A percentile compares a stretch with the other conserved stretches of the same genome.
Evolutionary conservation across 2,888 invertebrate genomes (phyloP).

Genomic region (Sesia apiformis): DNA sequence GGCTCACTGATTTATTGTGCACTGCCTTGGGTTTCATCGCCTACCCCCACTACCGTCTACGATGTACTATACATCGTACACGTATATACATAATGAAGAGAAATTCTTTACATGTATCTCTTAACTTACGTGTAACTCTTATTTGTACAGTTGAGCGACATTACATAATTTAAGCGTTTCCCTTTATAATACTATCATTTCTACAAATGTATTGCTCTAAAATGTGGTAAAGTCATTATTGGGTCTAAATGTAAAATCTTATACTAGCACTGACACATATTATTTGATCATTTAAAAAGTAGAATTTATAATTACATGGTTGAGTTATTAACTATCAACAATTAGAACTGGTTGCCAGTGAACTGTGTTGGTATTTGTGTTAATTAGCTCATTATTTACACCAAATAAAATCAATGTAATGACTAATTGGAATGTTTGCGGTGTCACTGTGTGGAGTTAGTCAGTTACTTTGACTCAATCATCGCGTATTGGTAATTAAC

Average conservation of each 20-base stretch:
- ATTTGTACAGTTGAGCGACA: no score
- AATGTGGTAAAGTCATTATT: no score
- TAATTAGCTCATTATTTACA: neutral
- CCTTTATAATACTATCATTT: no score
- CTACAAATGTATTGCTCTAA: no score
- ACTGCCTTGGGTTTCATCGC: constrained; percentile 51
- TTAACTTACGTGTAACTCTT: constrained; percentile 21
- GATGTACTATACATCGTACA: constrained; percentile 33
- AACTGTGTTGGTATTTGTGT: no score
- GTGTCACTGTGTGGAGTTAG: constrained; percentile 4
- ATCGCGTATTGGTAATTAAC: constrained; percentile 30
- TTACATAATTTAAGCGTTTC: no score
- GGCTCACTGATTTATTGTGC: constrained; percentile 62
- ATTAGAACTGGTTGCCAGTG: no score
- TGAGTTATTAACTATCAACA: no score
- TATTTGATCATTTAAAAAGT: no score
- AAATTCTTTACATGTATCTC: constrained; percentile 53
- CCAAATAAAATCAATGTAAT: constrained; percentile 5
- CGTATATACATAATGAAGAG: constrained; percentile 51
- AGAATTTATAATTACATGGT: no score
- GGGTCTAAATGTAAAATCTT: no score
- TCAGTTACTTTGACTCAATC: constrained; percentile 32
- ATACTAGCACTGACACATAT: no score
- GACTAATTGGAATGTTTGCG: constrained; percentile 6
- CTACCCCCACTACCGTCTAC: constrained; percentile 30